Evolutionary conservation across 30 jellyfish, hydroid and myxozoan genomes (phyloP), one percentile per base, ranked within the genome.

Genomic region (Aurelia aurita): DNA sequence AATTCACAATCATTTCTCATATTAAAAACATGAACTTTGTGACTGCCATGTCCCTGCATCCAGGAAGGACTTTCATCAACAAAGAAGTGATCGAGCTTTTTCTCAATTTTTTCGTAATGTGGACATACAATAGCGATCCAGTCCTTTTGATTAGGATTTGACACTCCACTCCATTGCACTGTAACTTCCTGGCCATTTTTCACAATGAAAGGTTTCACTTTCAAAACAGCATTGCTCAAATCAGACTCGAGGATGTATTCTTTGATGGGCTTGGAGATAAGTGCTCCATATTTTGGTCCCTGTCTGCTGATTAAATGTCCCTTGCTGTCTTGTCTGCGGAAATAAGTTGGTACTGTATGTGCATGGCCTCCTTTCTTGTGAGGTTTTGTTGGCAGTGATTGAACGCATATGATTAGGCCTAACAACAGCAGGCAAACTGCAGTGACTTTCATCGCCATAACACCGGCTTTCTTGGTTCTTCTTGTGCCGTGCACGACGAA

Each of bases 81-180:
- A 69, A 66, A 77, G 76, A 95, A 85, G 62, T 88, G 94, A 66
- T 94, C 99, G 90, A 95, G 89, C 22, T 70, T 73, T 18, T 55
- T 68, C 12, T 81, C 69, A 28, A 90, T 72, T 19, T 69, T 84
- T 19, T 85, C 97, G 31, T 63, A 67, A 16, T 59, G 26, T 13
- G 97, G 99, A 51, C 99, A 96, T 60, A 80, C 71, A 14, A 96
- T 55, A 1, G 97, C 98, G 26, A 96, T 88, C 96, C 94, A 91
- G 84, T 96, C 99, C 59, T 87, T 87, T 39, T 60, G 82, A 39
- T 80, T 68, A 12, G 99, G 97, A 18, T 82, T 72, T 19, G 69
- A 19, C 12, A 89, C 86, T 0, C 96, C 90, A 58, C 61, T 27
- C 99, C 99, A 96, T 5, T 69, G 49, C 25, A 96, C 97, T 0